Evolutionary conservation across 2,888 invertebrate genomes (phyloP).

Genomic region (Xiphydria camelus): DNA sequence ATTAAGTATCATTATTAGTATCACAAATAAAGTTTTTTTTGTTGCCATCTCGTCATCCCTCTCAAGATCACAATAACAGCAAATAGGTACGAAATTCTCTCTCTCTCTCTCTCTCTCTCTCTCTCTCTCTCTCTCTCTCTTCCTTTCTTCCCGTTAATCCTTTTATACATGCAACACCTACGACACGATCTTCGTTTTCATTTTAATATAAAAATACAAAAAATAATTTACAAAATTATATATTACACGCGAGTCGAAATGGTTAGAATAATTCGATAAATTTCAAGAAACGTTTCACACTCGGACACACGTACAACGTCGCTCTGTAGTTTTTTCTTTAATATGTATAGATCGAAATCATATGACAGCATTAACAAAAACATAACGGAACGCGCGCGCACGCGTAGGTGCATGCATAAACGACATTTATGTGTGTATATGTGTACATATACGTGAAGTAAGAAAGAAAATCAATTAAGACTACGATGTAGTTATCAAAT

Average conservation of each 20-base stretch:
- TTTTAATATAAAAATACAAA: slow-evolving; percentile 52
- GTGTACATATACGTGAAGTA: slow-evolving; percentile 16
- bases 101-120: not conserved
- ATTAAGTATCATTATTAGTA: slow-evolving; percentile 12
- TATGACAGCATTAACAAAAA: not conserved
- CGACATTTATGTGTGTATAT: slow-evolving; percentile 7
- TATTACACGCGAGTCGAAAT: slow-evolving; percentile 44
- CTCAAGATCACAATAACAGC: slow-evolving; percentile 7
- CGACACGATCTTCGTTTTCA: slow-evolving; percentile 24
- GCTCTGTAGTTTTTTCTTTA: slow-evolving; percentile 19
- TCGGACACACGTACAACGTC: slow-evolving; percentile 14
- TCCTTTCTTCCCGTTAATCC: slow-evolving; percentile 31
- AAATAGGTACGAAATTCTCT: slow-evolving; percentile 6
- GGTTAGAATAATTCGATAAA: slow-evolving; percentile 26
- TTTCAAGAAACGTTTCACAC: slow-evolving; percentile 38
- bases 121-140: not conserved
- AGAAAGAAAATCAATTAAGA: slow-evolving; percentile 29
- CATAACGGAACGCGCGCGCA: too few species aligned
- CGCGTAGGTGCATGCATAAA: not conserved
- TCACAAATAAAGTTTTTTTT: slow-evolving; percentile 10
- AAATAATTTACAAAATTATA: slow-evolving; percentile 54
- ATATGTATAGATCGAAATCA: not conserved
- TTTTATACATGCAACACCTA: slow-evolving; percentile 15
- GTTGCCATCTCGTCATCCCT: not conserved
- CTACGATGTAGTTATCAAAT: slow-evolving; percentile 45